Evolutionary conservation across 2,888 invertebrate species (phyloP), one percentile per base, ranked within the genome.

Genomic region (Campoplex capitator): DNA sequence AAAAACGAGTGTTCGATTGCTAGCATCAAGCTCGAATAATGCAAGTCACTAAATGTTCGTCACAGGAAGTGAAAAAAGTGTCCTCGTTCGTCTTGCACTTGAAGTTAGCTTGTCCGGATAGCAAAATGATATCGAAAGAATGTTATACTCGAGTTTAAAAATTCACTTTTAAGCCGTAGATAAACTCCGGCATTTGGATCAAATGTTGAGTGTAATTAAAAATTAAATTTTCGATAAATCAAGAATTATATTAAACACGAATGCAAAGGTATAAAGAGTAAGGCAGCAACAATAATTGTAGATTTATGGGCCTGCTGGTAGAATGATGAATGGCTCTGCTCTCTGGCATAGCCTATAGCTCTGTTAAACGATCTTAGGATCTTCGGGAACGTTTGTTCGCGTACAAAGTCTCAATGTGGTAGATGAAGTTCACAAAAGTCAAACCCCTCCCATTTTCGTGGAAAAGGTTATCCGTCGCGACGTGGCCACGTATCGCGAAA

Each of bases 391-490:
- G 13, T 18, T 76, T 54, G 58, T 78, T 85, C 78, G 74, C 85
- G 65, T 73, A 78, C 73, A 48, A 78, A 35, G 48, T 56, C 75
- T 32, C 83, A 76, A 70, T 74, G 62, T 62, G 42, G 71, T 80
- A 73, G 56, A 80, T 76, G 86, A 84, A 84, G 86, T 86, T 86
- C 84, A 86, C 80, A 74, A 54, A 45, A 86, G 86, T 86, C 84
- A 86, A 86, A 84, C 77, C 71, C 84, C 86, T 81, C 77, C 81
- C 86, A 84, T 81, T 83, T 67, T 74, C 73, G 71, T 81, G 84
- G 83, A 75, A 86, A 86, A 86, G 86, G 86, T 86, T 81, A 86
- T 74, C 74, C 73, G 56, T 51, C 71, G 62, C 56, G 78, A 77
- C 79, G 79, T 76, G 48, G 77, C 68, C 67, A 54, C 58, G 54